Base-by-base conservation (phyloP, 2,888 invertebrate genomes). In the Cartodere bifasciata region DNA sequence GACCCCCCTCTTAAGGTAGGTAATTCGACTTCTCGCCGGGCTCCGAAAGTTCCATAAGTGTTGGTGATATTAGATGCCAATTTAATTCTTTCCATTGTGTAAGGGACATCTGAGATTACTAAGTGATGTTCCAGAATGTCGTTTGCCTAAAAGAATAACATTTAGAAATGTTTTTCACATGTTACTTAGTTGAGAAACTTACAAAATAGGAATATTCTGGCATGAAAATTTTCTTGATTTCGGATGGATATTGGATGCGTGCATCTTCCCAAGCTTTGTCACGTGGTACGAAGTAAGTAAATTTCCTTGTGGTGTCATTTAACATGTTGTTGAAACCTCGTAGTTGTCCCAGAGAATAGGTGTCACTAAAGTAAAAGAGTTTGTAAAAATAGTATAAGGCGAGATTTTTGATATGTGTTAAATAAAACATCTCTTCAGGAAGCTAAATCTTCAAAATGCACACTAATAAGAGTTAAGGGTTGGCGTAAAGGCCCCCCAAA, bases 241-340 rank as follows among this genome's bases (percentile, higher is more conserved):
- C 75, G 3, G 87, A 83, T 4, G 88, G 88, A 48, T 76, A 75
- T 41, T 70, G 69, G 32, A 74, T 65, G 55, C 75, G 72, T 43
- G 82, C 76, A 46, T 77, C 74, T 28, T 73, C 67, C 94, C 94
- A 94, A 30, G 90, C 94, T 50, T 75, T 76, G 54, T 95, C 82
- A 17, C 83, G 72, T 0, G 94, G 92, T 6, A 87, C 90, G 52
- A 94, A 91, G 60, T 84, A 87, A 1, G 94, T 94, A 62, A 79
- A 91, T 32, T 81, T 75, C 45, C 78, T 78, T 36, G 71, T 73
- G 40, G 75, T 70, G 43, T 82, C 78, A 48, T 75, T 75, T 37
- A 91, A 63, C 51, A 79, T 79, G 10, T 72, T 66, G 58, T 88
- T 88, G 60, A 88, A 88, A 46, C 69, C 67, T 43, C 76, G 74